phyloP scores from a whole-genome alignment of 2,888 invertebrate genomes.

The Nephrotoma appendiculata region DNA sequence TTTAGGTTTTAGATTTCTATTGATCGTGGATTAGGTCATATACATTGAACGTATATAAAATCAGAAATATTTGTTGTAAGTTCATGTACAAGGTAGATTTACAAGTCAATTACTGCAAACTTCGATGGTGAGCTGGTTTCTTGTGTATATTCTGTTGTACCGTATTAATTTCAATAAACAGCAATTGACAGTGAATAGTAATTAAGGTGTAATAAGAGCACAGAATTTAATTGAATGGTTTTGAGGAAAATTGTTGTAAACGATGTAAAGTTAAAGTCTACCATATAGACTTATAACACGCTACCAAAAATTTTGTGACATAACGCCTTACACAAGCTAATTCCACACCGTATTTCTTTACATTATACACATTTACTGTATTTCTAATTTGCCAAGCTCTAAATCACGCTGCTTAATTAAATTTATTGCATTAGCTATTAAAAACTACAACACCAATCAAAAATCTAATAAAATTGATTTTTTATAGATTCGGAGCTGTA shows the following conservation, averaged over 20 bases:
- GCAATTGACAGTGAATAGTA: too few species aligned
- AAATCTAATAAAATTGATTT: background rate
- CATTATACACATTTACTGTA: background rate
- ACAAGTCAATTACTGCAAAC: background rate
- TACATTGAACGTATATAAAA: background rate
- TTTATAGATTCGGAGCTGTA: too few species aligned
- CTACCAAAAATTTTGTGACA: too few species aligned
- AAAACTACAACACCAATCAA: background rate
- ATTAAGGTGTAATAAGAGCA: too few species aligned
- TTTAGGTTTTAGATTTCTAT: background rate
- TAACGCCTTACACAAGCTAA: too few species aligned
- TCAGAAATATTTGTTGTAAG: background rate
- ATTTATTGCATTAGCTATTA: background rate
- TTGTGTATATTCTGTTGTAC: background rate
- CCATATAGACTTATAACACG: too few species aligned
- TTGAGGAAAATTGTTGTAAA: too few species aligned
- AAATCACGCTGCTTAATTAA: background rate
- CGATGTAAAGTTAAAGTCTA: too few species aligned
- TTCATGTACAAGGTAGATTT: background rate
- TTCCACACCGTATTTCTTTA: background rate
- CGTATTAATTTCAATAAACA: background rate
- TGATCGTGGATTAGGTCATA: background rate
- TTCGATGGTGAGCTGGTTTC: background rate
- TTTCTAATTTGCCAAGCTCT: background rate
- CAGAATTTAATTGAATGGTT: too few species aligned